Conservation (phyloP, 2,797 vertebrate genomes). For the Lagodon rhomboides region DNA sequence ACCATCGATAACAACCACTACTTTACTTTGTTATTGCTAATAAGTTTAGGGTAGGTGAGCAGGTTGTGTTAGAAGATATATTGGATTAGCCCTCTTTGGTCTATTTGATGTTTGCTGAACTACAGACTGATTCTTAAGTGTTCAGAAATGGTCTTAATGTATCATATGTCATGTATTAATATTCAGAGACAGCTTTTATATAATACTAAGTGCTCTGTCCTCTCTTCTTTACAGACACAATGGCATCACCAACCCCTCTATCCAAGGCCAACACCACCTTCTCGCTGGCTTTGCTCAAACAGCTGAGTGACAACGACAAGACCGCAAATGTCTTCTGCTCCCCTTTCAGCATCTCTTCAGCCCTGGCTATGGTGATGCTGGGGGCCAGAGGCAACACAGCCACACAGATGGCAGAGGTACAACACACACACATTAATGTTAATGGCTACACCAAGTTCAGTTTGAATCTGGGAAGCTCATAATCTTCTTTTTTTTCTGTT, state of each 20-base stretch:
- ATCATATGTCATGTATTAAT: neutral
- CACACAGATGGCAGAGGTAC: too few relatives aligned
- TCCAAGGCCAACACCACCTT: constrained; percentile 80
- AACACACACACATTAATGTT: too few relatives aligned
- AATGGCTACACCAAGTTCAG: too few relatives aligned
- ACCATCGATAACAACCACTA: too few relatives aligned
- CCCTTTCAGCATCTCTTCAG: constrained; percentile 89
- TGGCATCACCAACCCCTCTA: constrained; percentile 68
- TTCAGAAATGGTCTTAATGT: neutral
- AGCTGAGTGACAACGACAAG: constrained; percentile 73
- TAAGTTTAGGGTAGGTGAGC: too few relatives aligned
- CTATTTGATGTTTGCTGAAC: neutral
- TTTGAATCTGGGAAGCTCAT: too few relatives aligned
- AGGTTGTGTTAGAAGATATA: neutral
- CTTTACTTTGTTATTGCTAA: too few relatives aligned
- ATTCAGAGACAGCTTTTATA: neutral
- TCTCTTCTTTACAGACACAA: constrained; percentile 54
- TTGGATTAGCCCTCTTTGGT: neutral
- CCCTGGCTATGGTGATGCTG: too few relatives aligned
- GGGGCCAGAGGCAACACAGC: too few relatives aligned
- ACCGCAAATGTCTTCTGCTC: constrained; percentile 87
- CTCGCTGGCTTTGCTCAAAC: constrained; percentile 85
- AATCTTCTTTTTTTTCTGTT: too few relatives aligned
- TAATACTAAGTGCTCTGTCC: neutral
- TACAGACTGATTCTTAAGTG: neutral